These are phyloP conservation scores for Sebastiscus albofasciatus DNA, from an alignment of 2,797 vertebrate genomes.

Conservation along the genomic window DNA sequence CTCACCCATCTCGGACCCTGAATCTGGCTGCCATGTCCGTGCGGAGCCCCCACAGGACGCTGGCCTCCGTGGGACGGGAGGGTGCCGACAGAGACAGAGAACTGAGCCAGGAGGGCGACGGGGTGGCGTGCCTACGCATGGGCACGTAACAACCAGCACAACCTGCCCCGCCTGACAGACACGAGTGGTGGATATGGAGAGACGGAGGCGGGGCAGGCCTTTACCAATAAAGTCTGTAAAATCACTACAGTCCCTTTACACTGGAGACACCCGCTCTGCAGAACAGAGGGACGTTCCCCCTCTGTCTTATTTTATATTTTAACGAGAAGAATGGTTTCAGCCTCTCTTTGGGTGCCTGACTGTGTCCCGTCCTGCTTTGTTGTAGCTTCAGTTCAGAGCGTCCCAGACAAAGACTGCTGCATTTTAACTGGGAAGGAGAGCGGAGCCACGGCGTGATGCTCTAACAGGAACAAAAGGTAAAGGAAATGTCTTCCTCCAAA, in stretches of 20 bases:
- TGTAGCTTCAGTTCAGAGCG: slow-evolving; percentile 60
- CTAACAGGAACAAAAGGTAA: slow-evolving; percentile 47
- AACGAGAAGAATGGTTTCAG: slow-evolving; percentile 50
- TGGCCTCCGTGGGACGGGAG: slow-evolving; percentile 39
- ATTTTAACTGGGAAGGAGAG: slow-evolving; percentile 50
- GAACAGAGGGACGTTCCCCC: slow-evolving; percentile 52
- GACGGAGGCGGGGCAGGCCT: slow-evolving; percentile 54
- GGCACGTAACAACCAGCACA: slow-evolving; percentile 81
- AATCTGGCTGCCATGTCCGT: slow-evolving; percentile 69
- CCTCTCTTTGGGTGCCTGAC: slow-evolving; percentile 58
- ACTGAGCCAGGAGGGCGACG: slow-evolving; percentile 75
- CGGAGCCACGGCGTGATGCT: slow-evolving; percentile 18
- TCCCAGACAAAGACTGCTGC: slow-evolving; percentile 60
- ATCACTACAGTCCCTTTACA: slow-evolving; percentile 82
- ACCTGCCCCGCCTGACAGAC: slow-evolving; percentile 61
- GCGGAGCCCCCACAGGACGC: slow-evolving; percentile 67
- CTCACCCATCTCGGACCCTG: slow-evolving; percentile 52
- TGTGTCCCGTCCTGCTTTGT: slow-evolving; percentile 59
- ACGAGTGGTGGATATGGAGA: slow-evolving; percentile 22
- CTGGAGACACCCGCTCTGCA: slow-evolving; percentile 76
- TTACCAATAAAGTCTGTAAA: slow-evolving; percentile 73
- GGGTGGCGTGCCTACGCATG: slow-evolving; percentile 71
- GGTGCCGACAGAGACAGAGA: slow-evolving; percentile 55
- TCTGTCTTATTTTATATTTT: slow-evolving; percentile 51
- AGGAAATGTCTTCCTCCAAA: slow-evolving; percentile 83